Evolutionary conservation across 1,140 invertebrate genomes (phyloP), one percentile per base, ranked within the genome.

Genomic region (Maconellicoccus hirsutus): DNA sequence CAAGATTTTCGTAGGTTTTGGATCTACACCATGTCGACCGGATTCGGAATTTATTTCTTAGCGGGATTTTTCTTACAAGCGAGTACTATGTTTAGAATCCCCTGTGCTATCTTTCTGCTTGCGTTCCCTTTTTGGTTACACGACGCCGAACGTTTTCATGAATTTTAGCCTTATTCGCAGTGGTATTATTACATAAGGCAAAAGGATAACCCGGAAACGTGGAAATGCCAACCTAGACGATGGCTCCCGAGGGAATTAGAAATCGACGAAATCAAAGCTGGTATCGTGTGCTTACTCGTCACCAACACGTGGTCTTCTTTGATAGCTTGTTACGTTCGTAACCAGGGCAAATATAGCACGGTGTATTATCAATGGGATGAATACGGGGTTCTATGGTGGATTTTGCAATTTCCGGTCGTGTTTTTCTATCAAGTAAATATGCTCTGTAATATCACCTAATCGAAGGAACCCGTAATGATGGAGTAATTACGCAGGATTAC

Each of bases 211-310:
- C 77, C 87, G 0, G 78, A 86, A 42, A 83, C 86, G 73, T 90
- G 88, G 88, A 90, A 90, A 79, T 86, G 88, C 73, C 88, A 90
- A 74, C 87, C 87, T 0, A 81, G 82, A 12, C 86, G 86, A 74
- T 89, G 85, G 83, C 74, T 89, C 1, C 78, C 83, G 0, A 83
- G 84, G 0, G 84, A 88, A 69, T 76, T 88, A 33, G 87, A 89
- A 76, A 79, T 82, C 16, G 85, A 89, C 74, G 87, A 88, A 77
- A 87, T 90, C 42, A 80, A 86, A 59, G 74, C 86, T 3, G 87
- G 87, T 1, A 83, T 82, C 0, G 59, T 84, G 0, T 84, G 85
- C 1, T 78, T 90, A 8, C 72, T 86, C 2, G 71, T 86, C 39
- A 84, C 80, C 1, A 83, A 81, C 3, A 77, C 80, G 0, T 76